phyloP scores from a whole-genome alignment of 1,140 invertebrate species.

The Pollicipes pollicipes region DNA sequence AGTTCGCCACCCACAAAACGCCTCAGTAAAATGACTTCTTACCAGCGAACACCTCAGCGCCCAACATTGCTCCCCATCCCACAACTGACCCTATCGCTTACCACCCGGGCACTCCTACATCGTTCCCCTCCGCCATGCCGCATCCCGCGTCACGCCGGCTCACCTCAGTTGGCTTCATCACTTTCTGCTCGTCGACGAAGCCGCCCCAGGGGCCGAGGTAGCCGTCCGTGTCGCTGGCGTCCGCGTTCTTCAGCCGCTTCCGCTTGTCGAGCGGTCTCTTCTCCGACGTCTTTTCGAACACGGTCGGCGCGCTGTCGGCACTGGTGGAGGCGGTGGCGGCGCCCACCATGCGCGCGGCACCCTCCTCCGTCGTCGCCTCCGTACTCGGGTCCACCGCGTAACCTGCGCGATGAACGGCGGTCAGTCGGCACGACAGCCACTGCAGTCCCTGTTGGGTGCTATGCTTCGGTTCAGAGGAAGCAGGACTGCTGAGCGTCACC shows the following conservation, averaged over 20 bases:
- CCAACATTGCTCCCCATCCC: too few relatives aligned
- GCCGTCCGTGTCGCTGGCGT: conserved; percentile 80
- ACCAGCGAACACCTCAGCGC: too few relatives aligned
- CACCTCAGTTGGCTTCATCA: conserved; percentile 62
- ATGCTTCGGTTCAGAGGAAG: too few relatives aligned
- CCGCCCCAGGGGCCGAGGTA: conserved; percentile 95
- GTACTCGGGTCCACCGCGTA: conserved; percentile 87
- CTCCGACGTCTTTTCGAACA: conserved; percentile 62
- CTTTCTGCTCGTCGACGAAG: conserved; percentile 71
- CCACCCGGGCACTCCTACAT: too few relatives aligned
- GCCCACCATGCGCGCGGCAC: conserved; percentile 43
- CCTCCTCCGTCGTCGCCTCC: conserved; percentile 37
- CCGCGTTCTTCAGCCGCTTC: conserved; percentile 75
- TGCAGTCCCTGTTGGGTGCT: too few relatives aligned
- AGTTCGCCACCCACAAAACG: too few relatives aligned
- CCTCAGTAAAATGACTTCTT: too few relatives aligned
- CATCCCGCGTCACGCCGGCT: too few relatives aligned
- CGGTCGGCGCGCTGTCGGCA: conserved; percentile 47
- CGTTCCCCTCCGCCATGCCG: too few relatives aligned
- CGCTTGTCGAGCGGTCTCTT: conserved; percentile 55
- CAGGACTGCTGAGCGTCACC: too few relatives aligned
- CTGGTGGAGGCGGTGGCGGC: conserved; percentile 33
- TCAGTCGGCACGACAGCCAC: too few relatives aligned
- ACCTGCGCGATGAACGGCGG: conserved; percentile 37
- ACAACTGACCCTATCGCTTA: too few relatives aligned